These are phyloP conservation scores for Neoarius graeffei DNA, from an alignment of 2,113 vertebrate genomes.

Conservation along the genomic window DNA sequence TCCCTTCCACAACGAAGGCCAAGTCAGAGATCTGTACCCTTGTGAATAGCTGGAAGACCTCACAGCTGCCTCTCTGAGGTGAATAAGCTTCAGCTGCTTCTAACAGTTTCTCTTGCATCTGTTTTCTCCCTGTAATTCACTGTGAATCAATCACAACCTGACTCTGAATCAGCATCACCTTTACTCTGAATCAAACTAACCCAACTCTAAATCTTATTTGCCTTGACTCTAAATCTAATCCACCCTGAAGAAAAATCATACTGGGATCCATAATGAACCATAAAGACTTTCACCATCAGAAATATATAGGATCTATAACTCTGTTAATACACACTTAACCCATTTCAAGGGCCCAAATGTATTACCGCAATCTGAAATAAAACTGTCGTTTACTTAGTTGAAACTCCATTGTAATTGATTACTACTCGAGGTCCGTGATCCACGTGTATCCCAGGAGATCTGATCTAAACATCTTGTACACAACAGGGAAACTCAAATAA, in stretches of 20 bases:
- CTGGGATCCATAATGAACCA: background rate
- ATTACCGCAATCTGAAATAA: background rate
- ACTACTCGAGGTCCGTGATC: background rate
- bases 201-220: background rate
- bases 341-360: background rate
- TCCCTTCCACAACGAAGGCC: constrained; percentile 43
- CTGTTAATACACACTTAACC: background rate
- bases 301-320: background rate
- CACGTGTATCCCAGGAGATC: background rate
- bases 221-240: background rate
- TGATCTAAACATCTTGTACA: background rate
- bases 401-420: background rate
- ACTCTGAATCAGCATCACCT: background rate
- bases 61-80: constrained; percentile 49
- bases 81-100: constrained; percentile 45
- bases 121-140: constrained; percentile 1
- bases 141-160: background rate
- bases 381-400: background rate
- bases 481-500: background rate
- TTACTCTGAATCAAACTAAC: background rate
- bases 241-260: background rate
- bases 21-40: constrained; percentile 42
- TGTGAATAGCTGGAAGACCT: constrained; percentile 43
- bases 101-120: constrained; percentile 6
- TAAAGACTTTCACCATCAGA: background rate